These are phyloP conservation scores for Tipula vernalis DNA, from an alignment of 2,888 invertebrate species.

Conservation along the genomic window DNA sequence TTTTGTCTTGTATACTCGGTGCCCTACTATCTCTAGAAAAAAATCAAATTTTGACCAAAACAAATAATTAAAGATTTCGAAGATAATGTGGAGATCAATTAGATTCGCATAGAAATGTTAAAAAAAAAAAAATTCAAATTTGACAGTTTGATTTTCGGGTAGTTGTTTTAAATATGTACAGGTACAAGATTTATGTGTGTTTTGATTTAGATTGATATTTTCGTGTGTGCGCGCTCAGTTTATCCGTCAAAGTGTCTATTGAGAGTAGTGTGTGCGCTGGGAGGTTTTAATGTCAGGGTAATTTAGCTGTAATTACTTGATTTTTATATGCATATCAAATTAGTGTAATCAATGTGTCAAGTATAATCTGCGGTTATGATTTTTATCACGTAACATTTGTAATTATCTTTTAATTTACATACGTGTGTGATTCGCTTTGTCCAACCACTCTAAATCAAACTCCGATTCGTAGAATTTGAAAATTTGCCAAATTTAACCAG, in stretches of 20 bases:
- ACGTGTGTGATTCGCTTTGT: too few relatives aligned
- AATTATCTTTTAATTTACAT: too few relatives aligned
- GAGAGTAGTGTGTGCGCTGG: neutral
- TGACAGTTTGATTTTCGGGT: neutral
- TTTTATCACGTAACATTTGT: too few relatives aligned
- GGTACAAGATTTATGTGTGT: neutral
- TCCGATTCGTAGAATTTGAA: too few relatives aligned
- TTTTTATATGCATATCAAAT: too few relatives aligned
- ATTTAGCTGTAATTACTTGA: neutral
- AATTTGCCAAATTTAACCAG: too few relatives aligned
- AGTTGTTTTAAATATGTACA: neutral
- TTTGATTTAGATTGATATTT: neutral
- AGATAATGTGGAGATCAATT: neutral
- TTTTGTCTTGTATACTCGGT: neutral
- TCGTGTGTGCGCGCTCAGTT: neutral
- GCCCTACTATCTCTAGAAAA: neutral
- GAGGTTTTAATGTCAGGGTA: neutral
- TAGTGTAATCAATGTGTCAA: too few relatives aligned
- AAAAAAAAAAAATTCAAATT: neutral
- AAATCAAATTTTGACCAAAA: neutral
- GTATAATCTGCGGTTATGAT: too few relatives aligned
- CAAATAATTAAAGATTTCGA: neutral
- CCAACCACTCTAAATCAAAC: too few relatives aligned
- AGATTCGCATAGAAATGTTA: neutral
- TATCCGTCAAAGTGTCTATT: neutral